Conservation (phyloP, 2,113 vertebrate genomes). For the Tachysurus vachellii region DNA sequence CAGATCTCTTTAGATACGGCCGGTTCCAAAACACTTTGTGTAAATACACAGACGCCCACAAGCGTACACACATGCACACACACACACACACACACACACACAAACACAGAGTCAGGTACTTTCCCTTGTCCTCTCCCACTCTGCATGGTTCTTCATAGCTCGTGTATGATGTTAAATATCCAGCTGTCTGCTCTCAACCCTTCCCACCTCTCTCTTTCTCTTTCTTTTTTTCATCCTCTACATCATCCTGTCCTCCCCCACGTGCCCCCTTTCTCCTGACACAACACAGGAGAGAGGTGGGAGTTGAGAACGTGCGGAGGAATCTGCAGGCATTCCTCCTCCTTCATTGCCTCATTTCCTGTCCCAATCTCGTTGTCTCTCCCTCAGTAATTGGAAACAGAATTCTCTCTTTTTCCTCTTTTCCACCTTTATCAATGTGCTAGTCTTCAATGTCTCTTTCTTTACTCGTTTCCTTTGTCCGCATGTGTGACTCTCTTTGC, state of each 20-base stretch:
- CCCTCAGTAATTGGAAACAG: constrained; percentile 4
- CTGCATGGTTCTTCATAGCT: constrained; percentile 2
- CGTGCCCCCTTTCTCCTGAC: constrained; percentile 27
- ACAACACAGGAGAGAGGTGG: constrained; percentile 22
- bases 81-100: constrained; percentile 10
- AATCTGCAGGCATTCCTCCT: constrained; percentile 28
- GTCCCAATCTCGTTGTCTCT: constrained; percentile 1
- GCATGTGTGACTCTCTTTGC: background rate
- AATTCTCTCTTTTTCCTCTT: background rate
- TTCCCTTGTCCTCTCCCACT: constrained; percentile 46
- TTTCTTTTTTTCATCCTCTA: background rate
- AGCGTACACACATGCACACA: background rate
- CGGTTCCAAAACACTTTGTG: constrained; percentile 34
- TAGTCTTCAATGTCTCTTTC: background rate
- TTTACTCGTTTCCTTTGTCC: background rate
- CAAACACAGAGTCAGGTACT: constrained; percentile 47
- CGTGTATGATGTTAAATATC: constrained; percentile 21
- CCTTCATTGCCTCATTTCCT: constrained; percentile 39
- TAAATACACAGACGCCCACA: constrained; percentile 30
- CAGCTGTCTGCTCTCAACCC: constrained; percentile 42
- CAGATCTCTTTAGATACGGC: constrained; percentile 25
- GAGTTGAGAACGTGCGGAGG: constrained; percentile 6
- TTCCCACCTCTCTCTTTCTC: constrained; percentile 17
- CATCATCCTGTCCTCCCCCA: constrained; percentile 33
- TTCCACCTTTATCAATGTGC: background rate